Evolutionary conservation across 2,113 vertebrate species (phyloP).

Genomic region (Promerops cafer): DNA sequence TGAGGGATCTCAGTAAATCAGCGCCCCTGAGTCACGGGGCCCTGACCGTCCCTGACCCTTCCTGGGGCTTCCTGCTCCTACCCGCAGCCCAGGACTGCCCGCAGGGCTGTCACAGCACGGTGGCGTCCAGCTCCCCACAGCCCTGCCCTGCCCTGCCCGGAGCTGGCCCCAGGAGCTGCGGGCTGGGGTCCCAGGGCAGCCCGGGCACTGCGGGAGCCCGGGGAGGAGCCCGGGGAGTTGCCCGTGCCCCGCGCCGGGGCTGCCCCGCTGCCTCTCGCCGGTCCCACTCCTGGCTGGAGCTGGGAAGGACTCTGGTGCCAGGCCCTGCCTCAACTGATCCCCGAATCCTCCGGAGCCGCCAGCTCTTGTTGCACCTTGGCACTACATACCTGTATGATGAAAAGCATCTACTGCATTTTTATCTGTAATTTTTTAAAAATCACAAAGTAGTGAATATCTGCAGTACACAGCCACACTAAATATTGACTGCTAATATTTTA

Average conservation of each 20-base stretch:
- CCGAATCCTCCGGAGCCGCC: not conserved
- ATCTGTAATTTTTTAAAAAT: not conserved
- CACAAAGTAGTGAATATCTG: not conserved
- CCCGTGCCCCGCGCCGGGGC: too few species aligned
- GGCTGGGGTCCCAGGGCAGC: not conserved
- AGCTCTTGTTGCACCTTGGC: not conserved
- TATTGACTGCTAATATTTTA: not conserved
- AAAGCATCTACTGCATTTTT: not conserved
- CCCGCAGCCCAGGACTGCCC: too few species aligned
- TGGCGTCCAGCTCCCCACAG: not conserved
- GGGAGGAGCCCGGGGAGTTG: too few species aligned
- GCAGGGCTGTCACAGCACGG: fast-evolving
- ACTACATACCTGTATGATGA: not conserved
- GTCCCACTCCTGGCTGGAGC: not conserved
- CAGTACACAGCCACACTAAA: not conserved
- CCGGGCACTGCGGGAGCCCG: not conserved
- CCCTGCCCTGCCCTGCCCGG: not conserved
- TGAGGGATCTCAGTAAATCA: not conserved
- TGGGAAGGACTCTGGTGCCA: not conserved
- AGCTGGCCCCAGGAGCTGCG: not conserved
- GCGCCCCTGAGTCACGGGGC: fast-evolving
- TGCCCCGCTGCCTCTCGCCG: fast-evolving
- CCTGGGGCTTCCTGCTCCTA: fast-evolving
- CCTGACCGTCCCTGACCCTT: not conserved
- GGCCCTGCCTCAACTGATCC: fast-evolving